A percentile compares a stretch with the other conserved stretches of the same genome.
Conservation (phyloP, 2,888 invertebrate genomes). For the Helobdella robusta region DNA sequence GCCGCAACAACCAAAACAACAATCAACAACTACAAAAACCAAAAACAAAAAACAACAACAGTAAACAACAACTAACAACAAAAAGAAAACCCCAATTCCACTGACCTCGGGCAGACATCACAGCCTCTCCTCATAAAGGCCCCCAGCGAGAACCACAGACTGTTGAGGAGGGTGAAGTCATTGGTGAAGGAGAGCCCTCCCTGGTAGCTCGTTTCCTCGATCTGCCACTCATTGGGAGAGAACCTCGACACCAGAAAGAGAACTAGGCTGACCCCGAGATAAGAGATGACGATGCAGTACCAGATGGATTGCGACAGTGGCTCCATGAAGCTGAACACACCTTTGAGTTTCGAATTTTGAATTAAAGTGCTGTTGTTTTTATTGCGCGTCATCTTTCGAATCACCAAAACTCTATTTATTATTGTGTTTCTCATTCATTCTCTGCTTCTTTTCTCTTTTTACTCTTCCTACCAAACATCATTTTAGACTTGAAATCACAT, state of each 20-base stretch:
- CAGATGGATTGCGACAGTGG: slow-evolving; percentile 94
- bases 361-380: too few relatives aligned
- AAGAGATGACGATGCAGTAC: slow-evolving; percentile 75
- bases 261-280: slow-evolving; percentile 89
- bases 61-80: not conserved
- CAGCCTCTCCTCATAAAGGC: slow-evolving; percentile 97
- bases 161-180: slow-evolving; percentile 69
- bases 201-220: slow-evolving; percentile 46
- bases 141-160: slow-evolving; percentile 88
- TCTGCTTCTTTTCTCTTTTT: too few relatives aligned
- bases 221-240: slow-evolving; percentile 90
- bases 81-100: too few relatives aligned
- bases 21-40: too few relatives aligned
- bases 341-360: too few relatives aligned
- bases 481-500: too few relatives aligned
- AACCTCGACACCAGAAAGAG: slow-evolving; percentile 91
- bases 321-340: slow-evolving; percentile 92
- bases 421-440: too few relatives aligned
- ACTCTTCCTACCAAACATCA: too few relatives aligned
- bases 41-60: too few relatives aligned
- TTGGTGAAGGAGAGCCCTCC: slow-evolving; percentile 36
- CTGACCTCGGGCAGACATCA: slow-evolving; percentile 78
- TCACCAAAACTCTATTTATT: too few relatives aligned
- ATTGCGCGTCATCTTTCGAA: too few relatives aligned
- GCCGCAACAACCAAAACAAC: too few relatives aligned